phyloP scores from a whole-genome alignment of 2,113 vertebrate genomes.

The Chlorodrepanis virens region DNA sequence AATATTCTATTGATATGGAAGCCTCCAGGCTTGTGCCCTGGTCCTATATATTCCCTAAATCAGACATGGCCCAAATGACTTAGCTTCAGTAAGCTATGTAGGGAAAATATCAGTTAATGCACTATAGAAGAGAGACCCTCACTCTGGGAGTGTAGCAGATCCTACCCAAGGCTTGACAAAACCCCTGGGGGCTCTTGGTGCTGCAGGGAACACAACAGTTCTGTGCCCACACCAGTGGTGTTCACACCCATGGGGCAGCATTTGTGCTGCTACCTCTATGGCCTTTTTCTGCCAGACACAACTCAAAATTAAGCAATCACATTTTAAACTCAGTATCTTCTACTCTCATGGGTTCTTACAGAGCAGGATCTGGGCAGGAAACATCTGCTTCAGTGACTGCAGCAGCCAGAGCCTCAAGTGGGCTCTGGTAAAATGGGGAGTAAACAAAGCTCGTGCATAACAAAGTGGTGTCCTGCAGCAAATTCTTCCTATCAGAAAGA shows the following conservation, averaged over 20 bases:
- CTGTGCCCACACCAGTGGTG: background rate
- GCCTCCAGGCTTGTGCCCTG: background rate
- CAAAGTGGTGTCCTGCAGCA: background rate
- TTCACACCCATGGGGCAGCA: fast-evolving
- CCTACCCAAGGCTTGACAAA: background rate
- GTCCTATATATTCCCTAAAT: background rate
- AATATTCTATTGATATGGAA: background rate
- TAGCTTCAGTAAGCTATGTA: background rate
- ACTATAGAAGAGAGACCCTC: background rate
- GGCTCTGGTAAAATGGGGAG: background rate
- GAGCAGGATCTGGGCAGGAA: constrained; percentile 10
- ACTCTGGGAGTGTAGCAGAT: background rate
- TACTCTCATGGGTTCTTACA: background rate
- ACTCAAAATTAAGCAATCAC: background rate
- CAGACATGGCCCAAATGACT: background rate
- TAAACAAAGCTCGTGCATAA: background rate
- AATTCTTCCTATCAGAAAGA: background rate
- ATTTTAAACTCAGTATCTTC: background rate
- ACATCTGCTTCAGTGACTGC: background rate
- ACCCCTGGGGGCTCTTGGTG: background rate
- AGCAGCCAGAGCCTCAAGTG: background rate
- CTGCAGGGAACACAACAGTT: background rate
- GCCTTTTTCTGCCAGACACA: background rate
- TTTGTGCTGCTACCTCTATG: background rate
- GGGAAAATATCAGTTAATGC: background rate